Evolutionary conservation across 2,797 vertebrate species (phyloP).

Genomic region (Sparidentex hasta): DNA sequence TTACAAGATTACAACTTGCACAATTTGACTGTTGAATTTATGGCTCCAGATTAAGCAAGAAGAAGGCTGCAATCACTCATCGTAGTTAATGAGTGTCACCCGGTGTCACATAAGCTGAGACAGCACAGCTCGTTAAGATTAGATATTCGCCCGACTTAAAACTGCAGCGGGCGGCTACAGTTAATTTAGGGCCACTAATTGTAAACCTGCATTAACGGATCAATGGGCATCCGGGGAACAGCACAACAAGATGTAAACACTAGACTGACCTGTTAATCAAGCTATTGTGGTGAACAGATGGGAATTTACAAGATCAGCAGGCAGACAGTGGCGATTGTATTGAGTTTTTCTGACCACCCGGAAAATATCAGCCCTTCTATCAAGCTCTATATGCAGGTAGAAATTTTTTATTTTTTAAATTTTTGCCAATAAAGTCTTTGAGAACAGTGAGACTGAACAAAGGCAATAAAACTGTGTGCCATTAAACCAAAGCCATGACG

Average conservation of each 20-base stretch:
- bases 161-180: neutral
- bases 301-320: neutral
- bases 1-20: neutral
- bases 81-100: conserved; percentile 6
- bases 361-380: too few species aligned
- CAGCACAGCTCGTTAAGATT: neutral
- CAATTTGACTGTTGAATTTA: neutral
- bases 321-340: too few species aligned
- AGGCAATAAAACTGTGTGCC: conserved; percentile 7
- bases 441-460: neutral
- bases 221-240: neutral
- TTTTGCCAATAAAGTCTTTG: conserved; percentile 1
- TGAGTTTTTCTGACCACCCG: neutral
- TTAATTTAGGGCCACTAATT: neutral
- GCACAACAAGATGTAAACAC: neutral
- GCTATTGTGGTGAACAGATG: neutral
- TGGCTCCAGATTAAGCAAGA: too few species aligned
- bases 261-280: neutral
- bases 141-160: neutral
- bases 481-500: conserved; percentile 23
- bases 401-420: neutral
- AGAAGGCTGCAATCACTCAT: neutral
- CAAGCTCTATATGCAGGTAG: neutral
- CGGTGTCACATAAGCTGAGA: neutral
- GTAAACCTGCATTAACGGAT: neutral